phyloP scores from a whole-genome alignment of 2,888 invertebrate species.

The Timema podura region DNA sequence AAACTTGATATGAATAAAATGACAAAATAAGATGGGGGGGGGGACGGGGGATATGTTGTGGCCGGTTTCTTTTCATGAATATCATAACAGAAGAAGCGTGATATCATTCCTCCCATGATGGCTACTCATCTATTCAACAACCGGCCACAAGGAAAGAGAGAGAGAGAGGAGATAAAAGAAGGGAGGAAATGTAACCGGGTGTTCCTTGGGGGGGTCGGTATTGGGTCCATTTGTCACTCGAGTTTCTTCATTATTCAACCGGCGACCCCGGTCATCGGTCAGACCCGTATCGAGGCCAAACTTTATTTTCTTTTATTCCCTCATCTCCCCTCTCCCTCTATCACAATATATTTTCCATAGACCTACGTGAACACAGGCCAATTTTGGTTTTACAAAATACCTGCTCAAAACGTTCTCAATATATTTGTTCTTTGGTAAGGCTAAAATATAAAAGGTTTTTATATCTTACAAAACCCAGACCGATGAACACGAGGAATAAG shows the following conservation, averaged over 20 bases:
- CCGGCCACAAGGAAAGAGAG: background rate
- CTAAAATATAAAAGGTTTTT: too few relatives aligned
- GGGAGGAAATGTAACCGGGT: too few relatives aligned
- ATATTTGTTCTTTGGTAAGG: too few relatives aligned
- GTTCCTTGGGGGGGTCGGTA: conserved; percentile 5
- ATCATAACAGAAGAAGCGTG: conserved; percentile 10
- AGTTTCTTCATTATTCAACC: conserved; percentile 23
- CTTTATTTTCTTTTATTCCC: too few relatives aligned
- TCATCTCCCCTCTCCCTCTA: too few relatives aligned
- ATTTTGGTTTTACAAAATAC: too few relatives aligned
- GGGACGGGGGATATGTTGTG: background rate
- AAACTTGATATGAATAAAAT: conserved; percentile 14
- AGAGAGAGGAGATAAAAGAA: conserved; percentile 1
- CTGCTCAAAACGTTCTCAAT: too few relatives aligned
- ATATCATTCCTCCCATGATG: conserved; percentile 8
- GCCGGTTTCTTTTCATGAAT: conserved; percentile 13
- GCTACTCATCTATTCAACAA: conserved; percentile 16
- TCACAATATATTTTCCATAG: too few relatives aligned
- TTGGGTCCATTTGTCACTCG: conserved; percentile 26
- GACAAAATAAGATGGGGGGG: background rate
- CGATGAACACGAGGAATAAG: too few relatives aligned
- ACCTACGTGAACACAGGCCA: too few relatives aligned
- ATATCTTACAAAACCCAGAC: too few relatives aligned
- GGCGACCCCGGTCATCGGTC: conserved; percentile 18
- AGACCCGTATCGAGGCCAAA: background rate